A percentile compares a stretch with the other conserved stretches of the same genome.
These are phyloP conservation scores for Charanyca ferruginea DNA, from an alignment of 2,888 invertebrate genomes.

Conservation along the genomic window DNA sequence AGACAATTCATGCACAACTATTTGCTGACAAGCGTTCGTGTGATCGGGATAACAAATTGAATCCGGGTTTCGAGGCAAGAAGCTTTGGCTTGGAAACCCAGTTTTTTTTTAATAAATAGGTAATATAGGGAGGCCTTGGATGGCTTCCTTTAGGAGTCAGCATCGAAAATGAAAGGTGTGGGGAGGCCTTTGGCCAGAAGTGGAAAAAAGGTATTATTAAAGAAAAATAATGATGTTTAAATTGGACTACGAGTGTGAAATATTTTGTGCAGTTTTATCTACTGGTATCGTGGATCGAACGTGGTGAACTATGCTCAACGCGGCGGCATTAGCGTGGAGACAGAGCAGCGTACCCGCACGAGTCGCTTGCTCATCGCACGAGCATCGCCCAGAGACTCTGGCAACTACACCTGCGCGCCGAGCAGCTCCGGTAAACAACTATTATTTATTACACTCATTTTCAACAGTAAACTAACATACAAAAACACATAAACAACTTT, in stretches of 20 bases:
- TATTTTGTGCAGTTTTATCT: conserved; percentile 91
- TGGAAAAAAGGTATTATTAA: no score
- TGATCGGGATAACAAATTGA: conserved; percentile 41
- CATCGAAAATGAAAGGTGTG: no score
- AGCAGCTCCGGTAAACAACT: conserved; percentile 92
- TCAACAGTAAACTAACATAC: neutral
- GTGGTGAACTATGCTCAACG: conserved; percentile 96
- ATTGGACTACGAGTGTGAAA: neutral
- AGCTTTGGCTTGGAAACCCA: neutral
- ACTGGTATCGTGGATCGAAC: conserved; percentile 96
- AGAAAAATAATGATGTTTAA: no score
- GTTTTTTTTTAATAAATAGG: neutral
- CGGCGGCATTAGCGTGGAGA: conserved; percentile 96
- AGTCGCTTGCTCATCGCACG: conserved; percentile 96
- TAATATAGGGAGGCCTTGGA: no score
- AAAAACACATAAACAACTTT: conserved; percentile 14
- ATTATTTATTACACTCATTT: conserved; percentile 6
- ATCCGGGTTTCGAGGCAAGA: conserved; percentile 20
- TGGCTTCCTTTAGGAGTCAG: no score
- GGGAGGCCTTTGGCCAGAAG: no score
- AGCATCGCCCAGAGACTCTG: conserved; percentile 95
- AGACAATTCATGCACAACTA: conserved; percentile 43
- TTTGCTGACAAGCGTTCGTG: conserved; percentile 40
- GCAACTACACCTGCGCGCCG: conserved; percentile 97
- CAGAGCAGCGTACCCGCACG: conserved; percentile 96